phyloP scores from a whole-genome alignment of 2,113 vertebrate species.

The Halcyon malimbica region DNA sequence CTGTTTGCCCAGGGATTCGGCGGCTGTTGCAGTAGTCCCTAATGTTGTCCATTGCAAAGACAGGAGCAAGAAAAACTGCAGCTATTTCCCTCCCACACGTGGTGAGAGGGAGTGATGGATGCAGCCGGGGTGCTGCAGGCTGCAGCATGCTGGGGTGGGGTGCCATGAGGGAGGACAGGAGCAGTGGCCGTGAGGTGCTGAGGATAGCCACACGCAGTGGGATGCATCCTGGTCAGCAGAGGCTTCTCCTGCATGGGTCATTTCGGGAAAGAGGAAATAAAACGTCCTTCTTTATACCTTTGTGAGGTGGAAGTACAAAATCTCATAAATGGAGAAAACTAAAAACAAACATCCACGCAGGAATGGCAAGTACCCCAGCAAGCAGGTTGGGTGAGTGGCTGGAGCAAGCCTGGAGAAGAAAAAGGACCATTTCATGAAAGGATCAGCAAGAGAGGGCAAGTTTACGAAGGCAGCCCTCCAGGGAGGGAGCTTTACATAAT shows the following conservation, averaged over 20 bases:
- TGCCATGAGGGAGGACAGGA: neutral
- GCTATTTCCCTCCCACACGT: neutral
- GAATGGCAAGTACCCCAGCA: neutral
- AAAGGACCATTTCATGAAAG: neutral
- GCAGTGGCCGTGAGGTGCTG: rapidly evolving
- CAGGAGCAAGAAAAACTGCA: neutral
- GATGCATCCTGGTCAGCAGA: neutral
- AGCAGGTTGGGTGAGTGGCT: neutral
- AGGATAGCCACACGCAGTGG: rapidly evolving
- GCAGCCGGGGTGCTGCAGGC: neutral
- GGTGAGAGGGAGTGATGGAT: neutral
- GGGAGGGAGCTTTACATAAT: neutral
- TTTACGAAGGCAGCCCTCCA: neutral
- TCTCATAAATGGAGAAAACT: neutral
- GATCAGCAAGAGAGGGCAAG: neutral
- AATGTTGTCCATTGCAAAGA: neutral
- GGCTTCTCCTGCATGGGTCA: neutral
- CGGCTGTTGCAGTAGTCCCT: neutral
- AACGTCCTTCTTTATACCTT: neutral
- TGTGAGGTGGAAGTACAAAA: neutral
- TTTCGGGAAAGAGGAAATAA: neutral
- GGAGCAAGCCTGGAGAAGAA: neutral
- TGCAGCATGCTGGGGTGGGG: neutral
- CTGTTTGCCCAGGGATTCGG: neutral
- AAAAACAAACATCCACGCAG: neutral